A percentile compares a stretch with the other conserved stretches of the same genome.
Evolutionary conservation across 2,797 vertebrate genomes (phyloP).

Genomic region (Linurgus olivaceus): DNA sequence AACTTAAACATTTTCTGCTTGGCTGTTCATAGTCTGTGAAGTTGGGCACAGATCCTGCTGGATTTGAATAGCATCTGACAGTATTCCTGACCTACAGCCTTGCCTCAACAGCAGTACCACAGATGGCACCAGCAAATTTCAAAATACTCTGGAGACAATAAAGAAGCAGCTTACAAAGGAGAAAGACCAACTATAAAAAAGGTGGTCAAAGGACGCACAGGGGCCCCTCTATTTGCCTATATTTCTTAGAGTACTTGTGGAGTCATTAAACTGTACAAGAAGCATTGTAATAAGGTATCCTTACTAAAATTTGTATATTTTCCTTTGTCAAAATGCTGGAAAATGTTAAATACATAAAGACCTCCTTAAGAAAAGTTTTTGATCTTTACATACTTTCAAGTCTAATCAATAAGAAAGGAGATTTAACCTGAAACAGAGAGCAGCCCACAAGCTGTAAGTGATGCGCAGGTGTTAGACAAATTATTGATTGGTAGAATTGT

Average conservation of each 20-base stretch:
- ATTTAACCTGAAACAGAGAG: background rate
- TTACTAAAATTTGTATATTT: background rate
- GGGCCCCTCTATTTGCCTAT: background rate
- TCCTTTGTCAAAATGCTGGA: background rate
- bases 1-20: background rate
- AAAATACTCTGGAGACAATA: background rate
- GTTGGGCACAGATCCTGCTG: background rate
- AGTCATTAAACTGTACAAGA: background rate
- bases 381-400: background rate
- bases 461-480: background rate
- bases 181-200: background rate
- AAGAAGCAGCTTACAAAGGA: background rate
- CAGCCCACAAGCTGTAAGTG: background rate
- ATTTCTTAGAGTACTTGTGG: background rate
- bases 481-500: background rate
- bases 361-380: background rate
- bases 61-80: fast-evolving
- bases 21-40: background rate
- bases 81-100: background rate
- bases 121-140: background rate
- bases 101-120: background rate
- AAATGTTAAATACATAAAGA: background rate
- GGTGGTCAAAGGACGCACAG: background rate
- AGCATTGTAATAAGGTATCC: background rate
- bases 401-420: background rate